Evolutionary conservation across 2,113 vertebrate species (phyloP), one percentile per base, ranked within the genome.

Genomic region (Todiramphus saurophagus): DNA sequence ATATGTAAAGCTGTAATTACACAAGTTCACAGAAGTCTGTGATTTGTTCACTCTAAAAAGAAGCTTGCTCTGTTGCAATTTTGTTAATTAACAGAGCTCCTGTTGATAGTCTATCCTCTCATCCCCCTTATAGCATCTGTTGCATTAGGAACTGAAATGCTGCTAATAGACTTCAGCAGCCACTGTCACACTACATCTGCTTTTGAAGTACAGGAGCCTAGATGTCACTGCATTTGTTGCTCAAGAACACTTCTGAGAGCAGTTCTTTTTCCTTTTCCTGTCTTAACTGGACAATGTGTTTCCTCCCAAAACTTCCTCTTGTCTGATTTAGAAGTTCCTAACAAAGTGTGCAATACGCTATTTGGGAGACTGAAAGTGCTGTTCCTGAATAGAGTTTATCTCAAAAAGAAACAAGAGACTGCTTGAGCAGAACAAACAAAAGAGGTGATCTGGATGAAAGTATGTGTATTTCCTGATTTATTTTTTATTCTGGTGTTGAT

Each of bases 391-490:
- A 58, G 25, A 43, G 5, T 25, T 60, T 31, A 56, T 66, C 63
- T 58, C 24, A 25, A 69, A 86, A 92, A 77, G 44, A 76, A 56
- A 44, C 10, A 85, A 33, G 14, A 90, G 28, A 41, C 28, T 44
- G 11, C 16, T 11, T 31, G 24, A 18, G 33, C 0, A 0, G 31
- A 77, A 37, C 30, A 44, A 76, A 39, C 16, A 67, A 9, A 23
- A 77, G 31, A 33, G 33, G 44, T 11, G 44, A 62, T 69, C 25
- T 76, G 35, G 3, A 37, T 64, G 24, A 76, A 78, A 13, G 6
- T 55, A 55, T 11, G 16, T 19, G 5, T 46, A 17, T 33, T 46
- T 95, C 30, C 30, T 43, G 5, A 19, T 43, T 20, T 3, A 33
- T 77, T 12, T 73, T 73, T 13, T 60, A 28, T 62, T 25, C 25